phyloP scores from a whole-genome alignment of 2,797 vertebrate genomes.

The Sebastes alutus region DNA sequence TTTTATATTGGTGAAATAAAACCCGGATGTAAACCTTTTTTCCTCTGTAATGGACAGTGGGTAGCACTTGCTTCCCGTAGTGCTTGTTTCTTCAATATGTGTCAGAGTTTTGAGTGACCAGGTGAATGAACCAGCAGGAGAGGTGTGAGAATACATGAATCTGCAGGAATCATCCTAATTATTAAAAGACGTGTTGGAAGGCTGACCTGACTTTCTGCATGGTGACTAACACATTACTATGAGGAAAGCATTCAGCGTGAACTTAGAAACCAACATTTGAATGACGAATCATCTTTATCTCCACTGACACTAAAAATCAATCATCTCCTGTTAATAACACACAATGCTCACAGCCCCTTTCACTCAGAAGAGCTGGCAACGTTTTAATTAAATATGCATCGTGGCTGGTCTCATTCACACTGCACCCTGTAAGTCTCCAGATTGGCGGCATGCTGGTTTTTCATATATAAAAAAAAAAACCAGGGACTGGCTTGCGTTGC shows the following conservation, averaged over 20 bases:
- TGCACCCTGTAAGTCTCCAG: slow-evolving; percentile 68
- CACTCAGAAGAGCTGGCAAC: slow-evolving; percentile 32
- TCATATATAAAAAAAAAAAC: slow-evolving; percentile 70
- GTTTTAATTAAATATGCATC: slow-evolving; percentile 66
- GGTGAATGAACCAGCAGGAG: slow-evolving; percentile 36
- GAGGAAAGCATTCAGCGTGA: slow-evolving; percentile 78
- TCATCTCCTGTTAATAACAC: slow-evolving; percentile 22
- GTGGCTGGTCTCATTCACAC: slow-evolving; percentile 61
- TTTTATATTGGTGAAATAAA: slow-evolving; percentile 50
- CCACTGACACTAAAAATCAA: slow-evolving; percentile 19
- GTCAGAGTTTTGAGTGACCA: slow-evolving; percentile 56
- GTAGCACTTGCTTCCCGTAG: neutral
- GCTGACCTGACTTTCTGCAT: slow-evolving; percentile 66
- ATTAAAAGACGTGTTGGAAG: neutral
- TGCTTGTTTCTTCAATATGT: slow-evolving; percentile 22
- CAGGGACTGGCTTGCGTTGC: slow-evolving; percentile 74
- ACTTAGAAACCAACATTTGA: slow-evolving; percentile 52
- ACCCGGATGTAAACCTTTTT: neutral
- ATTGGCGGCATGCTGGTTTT: slow-evolving; percentile 72
- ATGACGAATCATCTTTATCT: neutral
- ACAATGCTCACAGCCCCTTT: slow-evolving; percentile 16
- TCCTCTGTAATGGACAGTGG: neutral
- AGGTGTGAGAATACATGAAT: slow-evolving; percentile 9
- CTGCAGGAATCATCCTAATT: neutral
- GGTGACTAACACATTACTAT: slow-evolving; percentile 68